Percentiles rank a stretch among this genome's conserved stretches.
Evolutionary conservation across 2,113 vertebrate genomes (phyloP).

Genomic region (Hippoglossus stenolepis): DNA sequence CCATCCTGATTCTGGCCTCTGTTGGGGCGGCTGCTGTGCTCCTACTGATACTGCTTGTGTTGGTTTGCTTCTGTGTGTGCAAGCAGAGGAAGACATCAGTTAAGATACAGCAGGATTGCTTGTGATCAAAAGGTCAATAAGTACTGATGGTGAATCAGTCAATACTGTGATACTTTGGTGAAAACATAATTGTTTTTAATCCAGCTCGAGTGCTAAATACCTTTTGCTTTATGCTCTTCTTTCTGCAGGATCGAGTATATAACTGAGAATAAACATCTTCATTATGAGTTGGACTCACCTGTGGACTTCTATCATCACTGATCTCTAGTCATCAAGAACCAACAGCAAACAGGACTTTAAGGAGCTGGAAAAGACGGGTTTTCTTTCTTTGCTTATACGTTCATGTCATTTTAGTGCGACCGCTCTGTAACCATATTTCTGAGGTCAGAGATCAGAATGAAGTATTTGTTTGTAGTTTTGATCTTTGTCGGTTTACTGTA

Average conservation of each 20-base stretch:
- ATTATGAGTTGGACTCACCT: background rate
- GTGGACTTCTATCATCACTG: background rate
- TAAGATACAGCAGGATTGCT: background rate
- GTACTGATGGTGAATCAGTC: background rate
- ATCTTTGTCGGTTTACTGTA: no score
- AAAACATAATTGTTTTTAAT: background rate
- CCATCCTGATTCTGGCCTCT: background rate
- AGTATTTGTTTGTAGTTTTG: no score
- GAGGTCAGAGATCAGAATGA: no score
- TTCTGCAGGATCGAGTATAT: background rate
- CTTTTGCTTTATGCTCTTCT: background rate
- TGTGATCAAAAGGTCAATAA: background rate
- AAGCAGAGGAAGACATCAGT: slow-evolving; percentile 6
- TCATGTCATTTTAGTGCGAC: no score
- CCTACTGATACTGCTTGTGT: background rate
- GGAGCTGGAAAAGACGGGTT: background rate
- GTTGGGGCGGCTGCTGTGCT: slow-evolving; percentile 10
- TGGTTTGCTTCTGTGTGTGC: slow-evolving; percentile 11
- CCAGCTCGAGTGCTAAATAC: background rate
- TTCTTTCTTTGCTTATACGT: background rate
- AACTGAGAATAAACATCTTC: background rate
- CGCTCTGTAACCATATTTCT: no score
- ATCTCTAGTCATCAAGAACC: background rate
- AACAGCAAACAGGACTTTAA: background rate
- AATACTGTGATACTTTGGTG: no score